Evolutionary conservation across 2,113 vertebrate species (phyloP), one percentile per base, ranked within the genome.

Genomic region (Crotalus viridis): DNA sequence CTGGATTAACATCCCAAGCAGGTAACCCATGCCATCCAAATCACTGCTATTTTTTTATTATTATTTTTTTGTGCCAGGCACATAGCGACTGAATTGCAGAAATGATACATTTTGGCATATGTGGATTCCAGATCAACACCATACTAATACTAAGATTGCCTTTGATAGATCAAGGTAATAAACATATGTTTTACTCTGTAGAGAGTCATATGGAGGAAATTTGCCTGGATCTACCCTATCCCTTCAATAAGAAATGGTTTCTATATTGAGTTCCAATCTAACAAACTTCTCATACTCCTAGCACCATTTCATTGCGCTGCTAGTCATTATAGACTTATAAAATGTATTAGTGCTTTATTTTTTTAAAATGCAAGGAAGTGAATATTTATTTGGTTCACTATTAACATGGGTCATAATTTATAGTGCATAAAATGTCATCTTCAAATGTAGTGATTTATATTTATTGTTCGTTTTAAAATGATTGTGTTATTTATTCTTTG

Each of bases 391-490:
- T 0, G 10, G 12, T 94, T 94, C 93, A 81, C 61, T 88, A 91
- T 89, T 90, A 88, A 91, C 52, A 0, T 86, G 61, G 54, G 10
- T 94, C 52, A 12, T 92, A 54, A 74, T 89, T 93, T 46, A 86
- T 15, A 92, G 6, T 69, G 46, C 52, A 48, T 85, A 81, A 95
- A 88, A 6, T 0, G 10, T 91, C 52, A 22, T 87, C 0, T 91
- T 51, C 81, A 10, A 89, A 87, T 1, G 0, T 24, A 91, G 13
- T 88, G 1, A 85, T 93, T 92, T n/a, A 17, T 90, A 89, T 94
- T 93, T 46, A 90, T 92, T 96, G 21, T 74, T 95, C 26, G 81
- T 59, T 88, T 91, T 94, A 89, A 90, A 74, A 95, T 55, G 89
- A 33, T 51, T 39, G 33, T 91, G 24, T 87, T 61, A 86, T 91